Percentiles rank a stretch among this genome's conserved stretches.
Conservation (phyloP, 2,113 vertebrate species). For the Empidonax alnorum region DNA sequence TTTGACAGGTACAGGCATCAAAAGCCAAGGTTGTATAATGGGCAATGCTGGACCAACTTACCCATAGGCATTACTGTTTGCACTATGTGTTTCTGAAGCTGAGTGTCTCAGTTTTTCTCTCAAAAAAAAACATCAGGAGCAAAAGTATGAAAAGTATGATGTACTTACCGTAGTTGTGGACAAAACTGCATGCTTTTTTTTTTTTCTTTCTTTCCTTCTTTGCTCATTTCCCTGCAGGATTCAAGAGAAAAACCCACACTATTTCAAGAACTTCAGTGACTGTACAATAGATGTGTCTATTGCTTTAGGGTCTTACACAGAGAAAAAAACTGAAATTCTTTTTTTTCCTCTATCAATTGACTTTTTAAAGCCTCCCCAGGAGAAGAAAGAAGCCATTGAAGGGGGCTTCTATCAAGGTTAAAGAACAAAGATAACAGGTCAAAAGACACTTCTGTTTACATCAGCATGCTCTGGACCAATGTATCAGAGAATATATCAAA, state of each 20-base stretch:
- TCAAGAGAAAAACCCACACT: background rate
- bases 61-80: background rate
- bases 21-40: background rate
- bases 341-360: background rate
- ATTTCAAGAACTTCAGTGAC: constrained; percentile 4
- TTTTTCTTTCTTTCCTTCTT: background rate
- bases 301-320: constrained; percentile 6
- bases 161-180: background rate
- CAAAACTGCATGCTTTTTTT: background rate
- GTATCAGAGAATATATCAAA: constrained; percentile 35
- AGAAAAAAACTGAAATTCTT: background rate
- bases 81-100: background rate
- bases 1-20: constrained; percentile 2
- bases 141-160: background rate
- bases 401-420: constrained; percentile 9
- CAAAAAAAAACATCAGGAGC: background rate
- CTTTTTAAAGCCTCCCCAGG: constrained; percentile 20
- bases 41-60: background rate
- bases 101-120: background rate
- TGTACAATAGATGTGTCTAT: background rate
- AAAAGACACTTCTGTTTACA: constrained; percentile 52
- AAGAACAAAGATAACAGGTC: constrained; percentile 56
- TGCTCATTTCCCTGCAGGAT: background rate
- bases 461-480: background rate
- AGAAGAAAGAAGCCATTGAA: constrained; percentile 38